A percentile compares a stretch with the other conserved stretches of the same genome.
Evolutionary conservation across 1,140 invertebrate genomes (phyloP).

Genomic region (Contarinia nasturtii): DNA sequence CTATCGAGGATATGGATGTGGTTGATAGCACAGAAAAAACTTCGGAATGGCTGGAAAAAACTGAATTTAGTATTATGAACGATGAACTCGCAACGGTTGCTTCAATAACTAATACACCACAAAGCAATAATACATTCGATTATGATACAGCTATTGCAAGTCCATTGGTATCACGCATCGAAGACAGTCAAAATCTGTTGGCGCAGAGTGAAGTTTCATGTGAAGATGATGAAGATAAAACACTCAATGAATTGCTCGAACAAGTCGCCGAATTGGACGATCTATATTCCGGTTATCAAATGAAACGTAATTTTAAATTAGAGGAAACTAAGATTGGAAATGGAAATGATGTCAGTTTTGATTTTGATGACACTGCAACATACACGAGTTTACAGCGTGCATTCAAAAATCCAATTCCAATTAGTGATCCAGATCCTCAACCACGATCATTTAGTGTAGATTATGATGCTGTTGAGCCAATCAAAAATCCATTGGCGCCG

Average conservation of each 20-base stretch:
- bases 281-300: constrained; percentile 50
- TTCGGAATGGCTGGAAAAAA: constrained; percentile 21
- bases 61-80: constrained; percentile 8
- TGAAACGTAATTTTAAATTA: constrained; percentile 25
- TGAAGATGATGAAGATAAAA: constrained; percentile 28
- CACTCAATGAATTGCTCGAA: constrained; percentile 43
- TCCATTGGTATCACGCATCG: background rate
- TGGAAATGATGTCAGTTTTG: constrained; percentile 25
- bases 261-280: constrained; percentile 55
- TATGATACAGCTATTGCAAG: too few species aligned
- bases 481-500: constrained; percentile 16
- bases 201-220: background rate
- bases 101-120: background rate
- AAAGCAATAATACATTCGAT: background rate
- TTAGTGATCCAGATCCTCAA: constrained; percentile 12
- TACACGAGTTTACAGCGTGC: constrained; percentile 69
- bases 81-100: constrained; percentile 2
- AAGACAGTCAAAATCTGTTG: background rate
- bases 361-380: constrained; percentile 53
- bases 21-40: constrained; percentile 11
- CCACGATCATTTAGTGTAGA: constrained; percentile 15
- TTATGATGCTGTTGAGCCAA: constrained; percentile 16
- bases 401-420: constrained; percentile 60
- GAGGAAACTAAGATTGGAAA: constrained; percentile 16
- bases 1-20: background rate